Conservation (phyloP, 2,888 invertebrate species). For the Parnassius glacialis region DNA sequence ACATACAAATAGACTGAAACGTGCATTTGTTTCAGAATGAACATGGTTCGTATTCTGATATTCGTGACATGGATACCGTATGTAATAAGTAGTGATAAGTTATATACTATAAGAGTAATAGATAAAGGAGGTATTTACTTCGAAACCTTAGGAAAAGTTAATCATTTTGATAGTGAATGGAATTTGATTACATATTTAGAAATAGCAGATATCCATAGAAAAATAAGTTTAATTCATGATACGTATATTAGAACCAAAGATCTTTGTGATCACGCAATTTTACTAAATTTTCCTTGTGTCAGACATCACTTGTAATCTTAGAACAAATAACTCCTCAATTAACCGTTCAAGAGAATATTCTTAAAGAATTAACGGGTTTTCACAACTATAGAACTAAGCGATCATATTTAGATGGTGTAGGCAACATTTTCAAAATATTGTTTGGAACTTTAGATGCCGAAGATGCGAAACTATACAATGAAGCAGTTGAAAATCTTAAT, state of each 20-base stretch:
- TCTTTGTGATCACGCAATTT: conserved; percentile 28
- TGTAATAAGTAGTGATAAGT: conserved; percentile 16
- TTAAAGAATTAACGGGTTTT: conserved; percentile 29
- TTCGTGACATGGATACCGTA: conserved; percentile 18
- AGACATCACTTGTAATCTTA: conserved; percentile 27
- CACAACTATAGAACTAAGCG: conserved; percentile 27
- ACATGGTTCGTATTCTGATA: conserved; percentile 16
- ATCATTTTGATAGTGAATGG: conserved; percentile 33
- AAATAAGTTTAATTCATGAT: conserved; percentile 29
- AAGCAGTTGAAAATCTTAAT: conserved; percentile 30
- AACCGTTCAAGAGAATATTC: conserved; percentile 26
- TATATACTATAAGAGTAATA: conserved; percentile 26
- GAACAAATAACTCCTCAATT: conserved; percentile 30
- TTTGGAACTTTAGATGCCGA: conserved; percentile 27
- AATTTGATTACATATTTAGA: conserved; percentile 30
- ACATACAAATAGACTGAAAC: conserved; percentile 32
- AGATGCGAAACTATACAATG: conserved; percentile 30
- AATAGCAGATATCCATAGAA: conserved; percentile 29
- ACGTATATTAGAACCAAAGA: conserved; percentile 28
- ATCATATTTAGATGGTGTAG: conserved; percentile 32
- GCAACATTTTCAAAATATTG: conserved; percentile 31
- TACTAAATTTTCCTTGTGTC: conserved; percentile 25
- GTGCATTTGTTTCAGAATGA: conserved; percentile 33
- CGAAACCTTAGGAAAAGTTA: conserved; percentile 32
- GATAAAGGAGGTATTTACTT: conserved; percentile 30